Evolutionary conservation across 2,797 vertebrate genomes (phyloP), one percentile per base, ranked within the genome.

Genomic region (Pseudochaenichthys georgianus): DNA sequence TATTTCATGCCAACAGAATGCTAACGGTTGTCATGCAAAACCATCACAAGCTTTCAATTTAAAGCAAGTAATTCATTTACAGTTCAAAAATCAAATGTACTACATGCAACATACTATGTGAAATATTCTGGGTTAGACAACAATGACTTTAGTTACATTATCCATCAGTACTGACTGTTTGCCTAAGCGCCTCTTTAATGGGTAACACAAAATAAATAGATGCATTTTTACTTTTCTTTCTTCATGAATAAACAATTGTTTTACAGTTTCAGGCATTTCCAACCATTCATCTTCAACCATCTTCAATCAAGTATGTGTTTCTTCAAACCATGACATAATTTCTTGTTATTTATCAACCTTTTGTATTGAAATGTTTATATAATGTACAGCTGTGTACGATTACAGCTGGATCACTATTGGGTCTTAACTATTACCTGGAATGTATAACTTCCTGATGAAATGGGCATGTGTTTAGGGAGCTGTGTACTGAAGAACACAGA

Each of bases 21-120:
- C 89, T 81, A 93, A 94, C 83, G 87, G 93, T 92, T 93, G 95
- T 91, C 96, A 96, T 96, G 96, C 96, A 95, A 93, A 94, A 94
- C 90, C 92, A 90, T 87, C 86, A 94, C 91, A 65, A 87, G 92
- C 92, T 89, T 90, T 92, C 87, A 87, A 94, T 93, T 92, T 93
- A 91, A 91, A 94, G 87, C 90, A 91, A 88, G 92, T 91, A 87
- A 93, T 93, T 95, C 64, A 94, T 95, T 95, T 95, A 95, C 91
- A 95, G 86, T 86, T 94, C 90, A 84, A 90, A 90, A 94, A 88
- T 95, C 91, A 94, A 95, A 93, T 94, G 94, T 90, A 92, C 88
- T 91, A 94, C 96, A 96, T 96, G 96, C 96, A 95, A 91, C 82
- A 91, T 92, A 94, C 90, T 92, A 91, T 87, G 88, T 86, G 89